Evolutionary conservation across 2,113 vertebrate genomes (phyloP), one percentile per base, ranked within the genome.

Genomic region (Setophaga petechia): DNA sequence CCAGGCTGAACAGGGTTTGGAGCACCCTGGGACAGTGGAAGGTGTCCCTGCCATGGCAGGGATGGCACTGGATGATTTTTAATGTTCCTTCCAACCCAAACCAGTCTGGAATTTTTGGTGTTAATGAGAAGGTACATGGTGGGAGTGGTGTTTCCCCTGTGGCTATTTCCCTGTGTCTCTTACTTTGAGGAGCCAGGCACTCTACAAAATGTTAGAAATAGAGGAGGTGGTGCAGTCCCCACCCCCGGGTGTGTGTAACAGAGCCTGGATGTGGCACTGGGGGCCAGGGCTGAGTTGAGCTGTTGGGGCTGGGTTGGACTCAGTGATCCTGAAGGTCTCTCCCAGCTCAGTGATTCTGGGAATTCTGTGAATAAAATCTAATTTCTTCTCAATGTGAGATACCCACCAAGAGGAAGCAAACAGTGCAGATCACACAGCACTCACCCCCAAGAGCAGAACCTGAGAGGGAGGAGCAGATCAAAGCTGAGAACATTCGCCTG

Each of bases 1-100:
- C 30, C 47, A 35, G 30, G 9, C 0, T 37, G 67, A 30, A 58
- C 0, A 1, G 1, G 21, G 10, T 4, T 8, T 80, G 67, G 43
- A 80, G 33, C 33, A 49, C 0, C 19, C 68, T 89, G 52, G 52
- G 10, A 9, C 1, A 21, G 33, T 39, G 28, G 12, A 5, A 81
- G 3, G 10, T 52, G 54, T 59, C 62, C 14, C 11, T 59, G 21
- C 25, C 14, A 1, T 51, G 15, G 21, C 31, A 80, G 12, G 10
- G 31, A 0, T 58, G 27, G 12, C 2, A 23, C 19, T 35, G 37
- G 22, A 15, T 73, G 52, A 7, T 11, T 4, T 74, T 81, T 44
- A 15, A 44, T 7, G 10, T 39, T 6, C 15, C 19, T 43, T 46
- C 37, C 68, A n/a, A 4, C 19, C 10, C 77, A 74, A 59, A 16